Base-by-base conservation (phyloP, 2,113 vertebrate species). In the Chrysemys picta region DNA sequence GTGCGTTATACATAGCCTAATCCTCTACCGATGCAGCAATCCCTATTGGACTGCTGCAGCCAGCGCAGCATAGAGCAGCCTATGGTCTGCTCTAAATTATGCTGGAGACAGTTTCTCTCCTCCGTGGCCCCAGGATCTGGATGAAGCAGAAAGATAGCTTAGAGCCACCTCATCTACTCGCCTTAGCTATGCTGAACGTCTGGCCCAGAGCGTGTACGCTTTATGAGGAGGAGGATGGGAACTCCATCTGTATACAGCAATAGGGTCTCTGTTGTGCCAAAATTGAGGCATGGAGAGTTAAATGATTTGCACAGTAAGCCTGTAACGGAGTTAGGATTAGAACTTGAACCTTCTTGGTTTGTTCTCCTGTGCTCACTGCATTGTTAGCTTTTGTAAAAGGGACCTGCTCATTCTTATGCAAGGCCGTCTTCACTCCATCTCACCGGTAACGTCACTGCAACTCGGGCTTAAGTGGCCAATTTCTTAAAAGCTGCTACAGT, bases 401-500 rank as follows among this genome's bases (percentile, higher is more conserved):
- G 31, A 86, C 89, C 47, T 1, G 2, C 87, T 94, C n/a, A 38
- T 96, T 94, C 84, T 82, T 45, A 83, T 93, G 85, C 95, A 91
- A 84, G 75, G 69, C 93, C 69, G 29, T 65, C 91, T 95, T 86
- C 6, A 1, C 80, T 84, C 72, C 45, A 85, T 80, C 91, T 90
- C 90, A 75, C 83, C 91, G 87, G 75, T 5, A 95, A 92, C 4
- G 1, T 91, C 93, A 76, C 80, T 76, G 88, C 87, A 95, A 75
- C 94, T 89, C 76, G 38, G 21, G 52, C 93, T 94, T 95, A 96
- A 95, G 90, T 94, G 85, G 85, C 59, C 89, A 57, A 85, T 95
- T 92, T 95, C 96, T 97, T 72, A 93, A 94, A 96, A 93, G 91
- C 95, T 91, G 96, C 89, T 94, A 83, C 94, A 97, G 95, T 93